Evolutionary conservation across 1,140 invertebrate genomes (phyloP).

Genomic region (Drosophila mauritiana): DNA sequence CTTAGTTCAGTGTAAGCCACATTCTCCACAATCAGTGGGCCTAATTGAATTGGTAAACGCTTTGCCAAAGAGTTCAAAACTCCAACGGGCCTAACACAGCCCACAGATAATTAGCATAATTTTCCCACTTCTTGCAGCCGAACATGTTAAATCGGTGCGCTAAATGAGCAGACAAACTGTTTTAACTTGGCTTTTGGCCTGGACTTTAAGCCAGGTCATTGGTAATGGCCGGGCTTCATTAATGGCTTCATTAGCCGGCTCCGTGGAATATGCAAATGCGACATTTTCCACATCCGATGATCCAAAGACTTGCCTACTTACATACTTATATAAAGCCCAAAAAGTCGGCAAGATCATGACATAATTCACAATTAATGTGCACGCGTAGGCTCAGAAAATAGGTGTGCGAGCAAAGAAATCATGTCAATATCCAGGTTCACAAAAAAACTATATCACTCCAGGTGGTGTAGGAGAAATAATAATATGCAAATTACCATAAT

Average conservation of each 20-base stretch:
- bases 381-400: constrained; percentile 28
- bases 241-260: constrained; percentile 56
- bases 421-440: constrained; percentile 14
- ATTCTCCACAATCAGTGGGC: constrained; percentile 23
- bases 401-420: constrained; percentile 26
- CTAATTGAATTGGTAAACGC: constrained; percentile 59
- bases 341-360: constrained; percentile 30
- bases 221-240: constrained; percentile 6
- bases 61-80: constrained; percentile 19
- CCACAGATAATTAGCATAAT: constrained; percentile 61
- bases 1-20: constrained; percentile 10
- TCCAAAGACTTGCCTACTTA: background rate
- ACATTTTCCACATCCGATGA: constrained; percentile 56
- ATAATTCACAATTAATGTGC: constrained; percentile 39
- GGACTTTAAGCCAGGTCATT: constrained; percentile 23
- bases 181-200: constrained; percentile 13
- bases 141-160: constrained; percentile 49
- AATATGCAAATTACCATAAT: constrained; percentile 26
- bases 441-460: constrained; percentile 1
- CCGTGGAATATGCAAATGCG: constrained; percentile 56
- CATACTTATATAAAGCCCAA: constrained; percentile 29
- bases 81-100: constrained; percentile 34
- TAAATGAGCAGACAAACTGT: constrained; percentile 60
- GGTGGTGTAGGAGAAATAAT: constrained; percentile 1
- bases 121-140: constrained; percentile 44